A percentile compares a stretch with the other conserved stretches of the same genome.
Evolutionary conservation across 2,113 vertebrate genomes (phyloP).

Genomic region (Potamarius usumacintae): DNA sequence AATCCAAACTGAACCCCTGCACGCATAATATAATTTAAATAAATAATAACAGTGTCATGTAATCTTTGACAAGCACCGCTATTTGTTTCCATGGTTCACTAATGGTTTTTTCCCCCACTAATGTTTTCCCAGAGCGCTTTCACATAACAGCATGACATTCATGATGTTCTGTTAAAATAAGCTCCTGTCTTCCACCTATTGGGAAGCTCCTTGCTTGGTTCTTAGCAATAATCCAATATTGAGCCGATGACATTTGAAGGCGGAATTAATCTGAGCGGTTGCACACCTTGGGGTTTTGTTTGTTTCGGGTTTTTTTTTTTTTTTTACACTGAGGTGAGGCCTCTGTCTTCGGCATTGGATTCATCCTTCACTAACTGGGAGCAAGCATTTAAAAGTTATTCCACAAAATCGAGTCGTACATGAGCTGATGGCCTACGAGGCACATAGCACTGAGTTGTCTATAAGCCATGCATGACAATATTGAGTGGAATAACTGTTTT

Average conservation of each 20-base stretch:
- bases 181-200: slow-evolving; percentile 15
- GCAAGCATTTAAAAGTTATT: neutral
- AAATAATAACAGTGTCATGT: no score
- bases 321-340: neutral
- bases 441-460: no score
- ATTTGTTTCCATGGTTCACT: neutral
- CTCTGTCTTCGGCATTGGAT: neutral
- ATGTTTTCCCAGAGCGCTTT: neutral
- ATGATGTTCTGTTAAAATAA: slow-evolving; percentile 12
- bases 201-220: neutral
- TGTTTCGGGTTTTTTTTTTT: no score
- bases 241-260: slow-evolving; percentile 41
- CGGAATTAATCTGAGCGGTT: slow-evolving; percentile 28
- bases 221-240: slow-evolving; percentile 35
- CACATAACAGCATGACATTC: slow-evolving; percentile 40
- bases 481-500: no score
- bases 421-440: no score
- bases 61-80: no score
- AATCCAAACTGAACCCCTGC: neutral
- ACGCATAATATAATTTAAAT: neutral
- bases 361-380: neutral
- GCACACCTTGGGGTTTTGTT: neutral
- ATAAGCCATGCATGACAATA: no score
- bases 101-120: neutral
- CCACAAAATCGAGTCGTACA: no score